Evolutionary conservation across 2,888 invertebrate species (phyloP), one percentile per base, ranked within the genome.

Genomic region (Zonitis immaculata): DNA sequence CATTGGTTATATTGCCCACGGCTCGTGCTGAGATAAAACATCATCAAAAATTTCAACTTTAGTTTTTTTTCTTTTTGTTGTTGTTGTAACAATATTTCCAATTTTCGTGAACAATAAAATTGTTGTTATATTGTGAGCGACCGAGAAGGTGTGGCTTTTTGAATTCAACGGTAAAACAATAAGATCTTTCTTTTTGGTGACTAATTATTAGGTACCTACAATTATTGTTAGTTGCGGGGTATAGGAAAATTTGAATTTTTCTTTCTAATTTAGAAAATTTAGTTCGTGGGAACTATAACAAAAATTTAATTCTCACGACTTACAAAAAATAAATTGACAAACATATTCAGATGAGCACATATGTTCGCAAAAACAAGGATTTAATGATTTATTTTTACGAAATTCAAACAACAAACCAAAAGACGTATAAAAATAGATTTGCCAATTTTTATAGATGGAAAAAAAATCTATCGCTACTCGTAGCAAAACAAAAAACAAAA

Each of bases 1-100:
- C 64, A 66, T 66, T 67, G 66, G 64, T 60, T 64, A 65, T 60
- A 59, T 62, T 57, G 66, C 66, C 66, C 60, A 63, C 64, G 68
- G 66, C 68, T 57, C 57, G 57, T 57, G 57, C 57, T 57, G 57
- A 44, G 54, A 53, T 54, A 57, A 54, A 52, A 56, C 43, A 57
- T 27, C 44, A 25, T 22, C 44, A 25, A 27, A 27, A 27, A 43
- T 8, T 8, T 25, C 25, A 27, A 14, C 11, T 7, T 27, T n/a
- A n/a, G 22, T 26, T 43, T 27, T n/a, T 25, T 43, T n/a, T n/a
- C n/a, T n/a, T n/a, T n/a, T n/a, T n/a, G n/a, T n/a, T n/a, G n/a
- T n/a, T n/a, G n/a, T n/a, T n/a, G n/a, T n/a, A n/a, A n/a, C n/a
- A n/a, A n/a, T n/a, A n/a, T n/a, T n/a, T n/a, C n/a, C n/a, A n/a